Evolutionary conservation across 2,888 invertebrate species (phyloP), one percentile per base, ranked within the genome.

Genomic region (Allophyes oxyacanthae): DNA sequence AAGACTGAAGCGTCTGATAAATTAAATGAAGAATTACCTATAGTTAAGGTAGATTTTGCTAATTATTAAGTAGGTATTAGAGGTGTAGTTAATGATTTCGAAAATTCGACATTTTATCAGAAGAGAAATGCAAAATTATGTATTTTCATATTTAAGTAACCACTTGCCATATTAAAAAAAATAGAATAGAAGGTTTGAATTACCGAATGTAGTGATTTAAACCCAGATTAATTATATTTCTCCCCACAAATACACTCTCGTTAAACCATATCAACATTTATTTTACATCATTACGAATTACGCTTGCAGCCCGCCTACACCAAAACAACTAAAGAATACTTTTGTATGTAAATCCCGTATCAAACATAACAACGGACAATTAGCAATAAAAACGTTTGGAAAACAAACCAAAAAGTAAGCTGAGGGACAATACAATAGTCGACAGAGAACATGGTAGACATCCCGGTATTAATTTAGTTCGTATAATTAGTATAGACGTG

Each of bases 391-490:
- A 77, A 58, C 62, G 45, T 57, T 74, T 58, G 59, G 64, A 59
- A 58, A 72, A 75, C 9, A 61, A 66, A 72, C 54, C 41, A 63
- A 70, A 65, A 67, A 64, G 48, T 49, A 25, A 32, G 49, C 32
- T 72, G 77, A 78, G 52, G 59, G 78, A 78, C 78, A 77, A 67
- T 64, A 78, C 78, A 78, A 78, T 77, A 74, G 78, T 49, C 49
- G 15, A 28, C 46, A 36, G 9, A 30, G 67, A 65, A 48, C 76
- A 60, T 54, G 52, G 50, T 45, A 38, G 64, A 72, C 64, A 64
- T 72, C 55, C 65, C 57, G 48, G 63, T 80, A 78, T 79, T 78
- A 78, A 81, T 81, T 77, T 78, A 76, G 68, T 67, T 71, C 59
- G 65, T 66, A 74, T 72, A 74, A 76, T 81, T 80, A 78, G 78